Evolutionary conservation across 1,140 invertebrate genomes (phyloP).

Genomic region (Diabrotica virgifera): DNA sequence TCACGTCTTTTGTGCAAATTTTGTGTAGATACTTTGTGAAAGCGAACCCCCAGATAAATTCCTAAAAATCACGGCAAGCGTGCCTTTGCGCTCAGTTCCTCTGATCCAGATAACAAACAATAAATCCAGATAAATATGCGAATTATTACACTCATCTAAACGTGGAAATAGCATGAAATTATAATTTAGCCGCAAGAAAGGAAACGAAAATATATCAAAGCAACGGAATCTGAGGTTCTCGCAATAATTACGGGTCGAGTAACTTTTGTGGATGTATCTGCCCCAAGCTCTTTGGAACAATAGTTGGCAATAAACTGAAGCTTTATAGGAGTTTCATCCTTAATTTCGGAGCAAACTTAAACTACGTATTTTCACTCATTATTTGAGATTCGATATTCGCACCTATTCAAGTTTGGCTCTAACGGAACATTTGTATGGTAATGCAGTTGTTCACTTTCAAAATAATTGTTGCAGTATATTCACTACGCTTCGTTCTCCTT

Average conservation of each 20-base stretch:
- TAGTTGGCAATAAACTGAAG: constrained; percentile 2
- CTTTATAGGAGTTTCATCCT: not conserved
- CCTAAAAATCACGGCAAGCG: no score
- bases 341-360: not conserved
- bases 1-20: no score
- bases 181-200: constrained; percentile 2
- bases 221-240: constrained; percentile 1
- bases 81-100: no score
- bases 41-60: no score
- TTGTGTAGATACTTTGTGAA: no score
- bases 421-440: no score
- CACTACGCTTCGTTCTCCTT: no score
- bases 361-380: not conserved
- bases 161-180: not conserved
- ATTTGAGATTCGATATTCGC: not conserved
- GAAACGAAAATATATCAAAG: constrained; percentile 3
- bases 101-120: not conserved
- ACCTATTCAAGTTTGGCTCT: not conserved
- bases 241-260: constrained; percentile 2
- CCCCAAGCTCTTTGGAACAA: not conserved
- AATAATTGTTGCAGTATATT: no score
- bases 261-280: not conserved
- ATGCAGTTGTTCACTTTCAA: no score
- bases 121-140: not conserved
- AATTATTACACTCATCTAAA: constrained; percentile 1